Conservation (phyloP, 2,888 invertebrate genomes). For the Caenorhabditis sulstoni region DNA sequence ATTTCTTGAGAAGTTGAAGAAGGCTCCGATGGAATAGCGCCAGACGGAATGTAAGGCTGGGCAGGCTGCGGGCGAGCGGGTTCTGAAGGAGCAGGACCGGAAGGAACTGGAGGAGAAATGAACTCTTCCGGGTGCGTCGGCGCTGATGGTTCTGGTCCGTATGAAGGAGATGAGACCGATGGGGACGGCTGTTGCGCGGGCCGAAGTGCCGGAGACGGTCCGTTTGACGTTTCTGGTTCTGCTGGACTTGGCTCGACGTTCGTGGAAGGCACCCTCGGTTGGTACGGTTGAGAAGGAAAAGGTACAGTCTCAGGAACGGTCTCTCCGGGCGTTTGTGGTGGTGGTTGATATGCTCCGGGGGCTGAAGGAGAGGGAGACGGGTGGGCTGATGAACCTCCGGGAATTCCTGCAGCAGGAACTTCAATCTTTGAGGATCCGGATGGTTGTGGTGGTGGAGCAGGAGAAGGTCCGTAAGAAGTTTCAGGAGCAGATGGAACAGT, state of each 20-base stretch:
- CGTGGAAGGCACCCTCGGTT: background rate
- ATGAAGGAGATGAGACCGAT: background rate
- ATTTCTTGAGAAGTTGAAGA: too few relatives aligned
- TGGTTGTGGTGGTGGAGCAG: constrained; percentile 4
- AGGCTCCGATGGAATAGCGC: too few relatives aligned
- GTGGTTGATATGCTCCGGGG: too few relatives aligned
- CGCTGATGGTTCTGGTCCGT: background rate
- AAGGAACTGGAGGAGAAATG: background rate
- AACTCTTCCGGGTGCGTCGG: too few relatives aligned
- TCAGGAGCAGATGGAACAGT: background rate
- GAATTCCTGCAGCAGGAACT: background rate
- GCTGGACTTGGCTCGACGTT: background rate
- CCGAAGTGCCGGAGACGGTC: too few relatives aligned
- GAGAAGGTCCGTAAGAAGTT: constrained; percentile 10
- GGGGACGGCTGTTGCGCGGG: too few relatives aligned
- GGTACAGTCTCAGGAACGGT: too few relatives aligned
- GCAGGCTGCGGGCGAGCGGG: background rate
- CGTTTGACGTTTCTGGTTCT: background rate
- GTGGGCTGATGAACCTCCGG: background rate
- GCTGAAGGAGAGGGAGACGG: background rate
- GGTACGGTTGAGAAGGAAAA: too few relatives aligned
- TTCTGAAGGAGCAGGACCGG: background rate
- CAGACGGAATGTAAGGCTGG: background rate
- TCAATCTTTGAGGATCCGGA: background rate
- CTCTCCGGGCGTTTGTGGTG: too few relatives aligned